Evolutionary conservation across 2,888 invertebrate genomes (phyloP).

Genomic region (Matsumyia berberina): DNA sequence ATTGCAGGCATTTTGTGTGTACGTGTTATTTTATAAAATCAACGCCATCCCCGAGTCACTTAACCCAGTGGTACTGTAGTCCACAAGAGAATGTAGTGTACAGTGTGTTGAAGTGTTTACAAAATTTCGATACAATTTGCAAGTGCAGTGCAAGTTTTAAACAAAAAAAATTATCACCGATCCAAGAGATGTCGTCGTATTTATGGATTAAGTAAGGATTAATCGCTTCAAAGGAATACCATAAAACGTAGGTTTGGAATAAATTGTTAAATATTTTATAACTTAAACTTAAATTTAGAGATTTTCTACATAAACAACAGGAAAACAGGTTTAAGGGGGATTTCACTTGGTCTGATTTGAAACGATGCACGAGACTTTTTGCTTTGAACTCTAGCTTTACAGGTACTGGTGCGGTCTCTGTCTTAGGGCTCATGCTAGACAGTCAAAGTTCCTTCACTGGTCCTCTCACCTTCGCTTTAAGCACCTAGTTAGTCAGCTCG

Average conservation of each 20-base stretch:
- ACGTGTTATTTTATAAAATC: conserved; percentile 36
- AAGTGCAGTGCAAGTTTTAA: background rate
- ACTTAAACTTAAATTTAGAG: too few relatives aligned
- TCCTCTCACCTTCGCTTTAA: too few relatives aligned
- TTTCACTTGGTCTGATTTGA: too few relatives aligned
- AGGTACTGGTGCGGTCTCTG: too few relatives aligned
- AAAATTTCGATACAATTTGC: conserved; percentile 1
- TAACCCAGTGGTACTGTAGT: conserved; percentile 55
- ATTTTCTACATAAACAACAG: too few relatives aligned
- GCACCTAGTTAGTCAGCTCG: too few relatives aligned
- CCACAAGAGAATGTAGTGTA: conserved; percentile 5
- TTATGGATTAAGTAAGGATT: conserved; percentile 62
- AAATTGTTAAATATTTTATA: too few relatives aligned
- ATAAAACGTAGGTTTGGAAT: conserved; percentile 60
- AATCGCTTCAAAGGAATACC: conserved; percentile 55
- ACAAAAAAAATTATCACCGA: conserved; percentile 17
- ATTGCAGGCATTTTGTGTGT: conserved; percentile 60
- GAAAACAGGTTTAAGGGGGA: too few relatives aligned
- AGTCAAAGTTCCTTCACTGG: too few relatives aligned
- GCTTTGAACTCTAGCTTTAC: too few relatives aligned
- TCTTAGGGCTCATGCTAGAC: too few relatives aligned
- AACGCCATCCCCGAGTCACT: conserved; percentile 36
- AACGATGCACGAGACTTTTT: too few relatives aligned
- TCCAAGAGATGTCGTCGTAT: conserved; percentile 12
- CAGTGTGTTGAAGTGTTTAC: conserved; percentile 34